Evolutionary conservation across 2,888 invertebrate genomes (phyloP), one percentile per base, ranked within the genome.

Genomic region (Autographa pulchrina): DNA sequence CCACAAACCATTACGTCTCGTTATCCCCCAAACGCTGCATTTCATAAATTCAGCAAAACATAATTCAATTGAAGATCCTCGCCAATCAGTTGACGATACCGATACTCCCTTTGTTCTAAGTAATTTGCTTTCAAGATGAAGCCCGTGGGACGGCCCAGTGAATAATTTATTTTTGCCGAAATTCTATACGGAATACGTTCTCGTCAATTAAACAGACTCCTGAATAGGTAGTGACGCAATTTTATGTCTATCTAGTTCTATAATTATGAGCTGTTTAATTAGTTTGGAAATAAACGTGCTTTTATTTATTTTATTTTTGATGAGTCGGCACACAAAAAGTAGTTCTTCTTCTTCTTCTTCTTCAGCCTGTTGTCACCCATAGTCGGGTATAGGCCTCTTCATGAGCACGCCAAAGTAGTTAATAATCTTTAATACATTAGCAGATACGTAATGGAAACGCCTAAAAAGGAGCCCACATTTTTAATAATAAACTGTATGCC

Each of bases 81-180:
- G 76, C 77, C 79, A 85, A 85, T 86, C 83, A 84, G 80, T 84
- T 80, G 78, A 77, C 75, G 80, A 79, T 70, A 88, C 81, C 78
- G 77, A 80, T 80, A 83, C 80, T 86, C 72, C 78, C 75, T 84
- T 88, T 86, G 86, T 88, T 86, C 82, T 84, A 52, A 61, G 74
- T 79, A 83, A 85, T 87, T 86, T 85, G 81, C 83, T 82, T 85
- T 85, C 79, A 74, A 68, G 52, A 66, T 59, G 75, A 75, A 74
- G 59, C 76, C 80, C 69, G 64, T 62, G 71, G 71, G 80, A 75
- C 65, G 62, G 74, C 77, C 62, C 72, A 62, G 70, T 83, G 82
- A 83, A 85, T 85, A 88, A 85, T 85, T 86, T 84, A 85, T 85
- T 83, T 74, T 75, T 70, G 65, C 68, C 71, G 73, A 85, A 68